Evolutionary conservation across 2,113 vertebrate genomes (phyloP).

Genomic region (Clinocottus analis): DNA sequence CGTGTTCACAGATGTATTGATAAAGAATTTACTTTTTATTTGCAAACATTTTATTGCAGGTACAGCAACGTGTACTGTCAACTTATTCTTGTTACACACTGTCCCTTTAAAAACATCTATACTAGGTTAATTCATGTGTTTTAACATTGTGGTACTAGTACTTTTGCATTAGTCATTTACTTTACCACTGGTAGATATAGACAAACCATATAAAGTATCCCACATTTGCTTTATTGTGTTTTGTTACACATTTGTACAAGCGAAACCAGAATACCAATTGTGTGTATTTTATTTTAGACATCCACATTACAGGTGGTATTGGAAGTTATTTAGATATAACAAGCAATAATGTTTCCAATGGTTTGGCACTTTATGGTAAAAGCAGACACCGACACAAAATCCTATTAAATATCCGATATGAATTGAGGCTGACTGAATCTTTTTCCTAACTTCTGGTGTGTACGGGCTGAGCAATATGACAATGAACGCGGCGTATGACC

Average conservation of each 20-base stretch:
- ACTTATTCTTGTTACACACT: too few relatives aligned
- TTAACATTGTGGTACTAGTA: too few relatives aligned
- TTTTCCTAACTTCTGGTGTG: neutral
- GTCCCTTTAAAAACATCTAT: too few relatives aligned
- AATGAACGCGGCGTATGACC: constrained; percentile 35
- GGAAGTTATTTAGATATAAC: neutral
- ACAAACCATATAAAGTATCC: neutral
- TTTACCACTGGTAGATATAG: too few relatives aligned
- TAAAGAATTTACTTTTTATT: too few relatives aligned
- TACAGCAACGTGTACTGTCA: too few relatives aligned
- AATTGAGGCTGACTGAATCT: neutral
- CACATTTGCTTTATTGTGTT: neutral
- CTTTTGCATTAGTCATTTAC: too few relatives aligned
- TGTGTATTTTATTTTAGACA: too few relatives aligned
- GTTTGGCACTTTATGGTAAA: neutral
- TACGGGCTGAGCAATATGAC: neutral
- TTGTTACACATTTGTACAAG: neutral
- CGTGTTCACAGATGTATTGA: too few relatives aligned
- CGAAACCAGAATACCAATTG: neutral
- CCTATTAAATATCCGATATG: neutral
- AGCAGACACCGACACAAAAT: neutral
- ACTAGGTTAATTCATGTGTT: too few relatives aligned
- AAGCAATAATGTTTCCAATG: neutral
- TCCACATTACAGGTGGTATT: neutral
- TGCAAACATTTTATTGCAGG: too few relatives aligned